Conservation (phyloP, 2,888 invertebrate genomes). For the Tenthredo notha region DNA sequence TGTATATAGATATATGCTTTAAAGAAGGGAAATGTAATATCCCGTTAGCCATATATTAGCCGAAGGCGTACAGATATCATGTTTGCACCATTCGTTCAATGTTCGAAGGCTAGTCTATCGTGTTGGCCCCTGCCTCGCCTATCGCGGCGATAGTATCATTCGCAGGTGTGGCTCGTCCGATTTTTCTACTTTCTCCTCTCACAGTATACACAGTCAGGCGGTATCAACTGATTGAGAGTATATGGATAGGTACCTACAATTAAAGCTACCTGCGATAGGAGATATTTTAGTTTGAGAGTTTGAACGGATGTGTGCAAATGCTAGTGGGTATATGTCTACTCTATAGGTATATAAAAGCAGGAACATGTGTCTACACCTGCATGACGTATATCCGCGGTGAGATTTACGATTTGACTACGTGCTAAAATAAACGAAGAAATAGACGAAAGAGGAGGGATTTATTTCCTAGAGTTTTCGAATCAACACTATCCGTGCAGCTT, state of each 20-base stretch:
- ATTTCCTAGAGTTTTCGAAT: conserved; percentile 46
- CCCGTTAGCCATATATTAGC: conserved; percentile 33
- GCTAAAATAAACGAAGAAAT: conserved; percentile 37
- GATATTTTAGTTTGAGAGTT: not conserved
- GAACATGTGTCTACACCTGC: not conserved
- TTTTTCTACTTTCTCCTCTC: conserved; percentile 46
- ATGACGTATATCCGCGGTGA: not conserved
- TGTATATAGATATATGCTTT: not conserved
- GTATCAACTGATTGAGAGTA: conserved; percentile 11
- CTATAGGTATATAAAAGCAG: not conserved
- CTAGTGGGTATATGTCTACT: not conserved
- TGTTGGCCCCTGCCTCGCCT: conserved; percentile 38
- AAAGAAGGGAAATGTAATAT: conserved; percentile 38
- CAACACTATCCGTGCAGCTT: conserved; percentile 45
- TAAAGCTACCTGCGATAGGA: not conserved
- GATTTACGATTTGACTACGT: conserved; percentile 45
- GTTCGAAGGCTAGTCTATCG: conserved; percentile 31
- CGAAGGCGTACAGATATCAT: conserved; percentile 21
- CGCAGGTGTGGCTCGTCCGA: conserved; percentile 47
- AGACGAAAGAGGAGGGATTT: conserved; percentile 47
- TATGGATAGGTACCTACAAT: not conserved
- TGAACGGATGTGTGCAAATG: not conserved
- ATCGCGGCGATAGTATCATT: conserved; percentile 42
- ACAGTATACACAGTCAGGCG: not conserved
- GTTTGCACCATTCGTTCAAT: conserved; percentile 27